Evolutionary conservation across 2,888 invertebrate species (phyloP), one percentile per base, ranked within the genome.

Genomic region (Anaspis maculata): DNA sequence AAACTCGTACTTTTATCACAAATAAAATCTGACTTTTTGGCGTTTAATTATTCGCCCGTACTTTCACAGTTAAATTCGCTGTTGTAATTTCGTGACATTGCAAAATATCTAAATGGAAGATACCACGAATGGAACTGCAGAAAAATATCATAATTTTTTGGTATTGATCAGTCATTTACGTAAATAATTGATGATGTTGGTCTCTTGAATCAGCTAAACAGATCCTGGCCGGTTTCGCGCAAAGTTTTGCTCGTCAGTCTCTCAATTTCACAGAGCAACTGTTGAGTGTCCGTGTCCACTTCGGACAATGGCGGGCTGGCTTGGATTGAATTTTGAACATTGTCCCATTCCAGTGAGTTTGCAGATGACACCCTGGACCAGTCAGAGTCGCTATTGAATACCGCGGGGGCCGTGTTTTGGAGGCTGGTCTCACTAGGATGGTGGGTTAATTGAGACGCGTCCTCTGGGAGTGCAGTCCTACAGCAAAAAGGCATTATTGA

Each of bases 331-430:
- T 66, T 62, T 39, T 75, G 74, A 2, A 76, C 71, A 19, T 70
- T 71, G 54, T 80, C 79, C 80, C 80, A 80, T 60, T 80, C 80
- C 27, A 80, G 64, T 2, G 79, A 79, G 51, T 78, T 76, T 3
- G 76, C 77, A 5, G 77, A 78, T 1, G 76, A 76, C 23, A 73
- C 73, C 46, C 74, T 66, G 1, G 77, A 77, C 73, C 75, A 76
- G 40, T 70, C 72, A 6, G 69, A 49, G 52, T 67, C 52, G 54
- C 67, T 59, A 22, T 51, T 54, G 15, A 48, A 5, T 5, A 6
- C 43, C 3, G 39, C 49, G 4, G 42, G 37, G n/a, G 42, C 46
- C 1, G 50, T 51, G 15, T 56, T 49, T 13, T 52, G 52, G 7
- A 54, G 51, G 38, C 57, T 61, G 0, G 59, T 51, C 29, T 54